phyloP scores from a whole-genome alignment of 2,113 vertebrate genomes.

The Tringa solitaria region DNA sequence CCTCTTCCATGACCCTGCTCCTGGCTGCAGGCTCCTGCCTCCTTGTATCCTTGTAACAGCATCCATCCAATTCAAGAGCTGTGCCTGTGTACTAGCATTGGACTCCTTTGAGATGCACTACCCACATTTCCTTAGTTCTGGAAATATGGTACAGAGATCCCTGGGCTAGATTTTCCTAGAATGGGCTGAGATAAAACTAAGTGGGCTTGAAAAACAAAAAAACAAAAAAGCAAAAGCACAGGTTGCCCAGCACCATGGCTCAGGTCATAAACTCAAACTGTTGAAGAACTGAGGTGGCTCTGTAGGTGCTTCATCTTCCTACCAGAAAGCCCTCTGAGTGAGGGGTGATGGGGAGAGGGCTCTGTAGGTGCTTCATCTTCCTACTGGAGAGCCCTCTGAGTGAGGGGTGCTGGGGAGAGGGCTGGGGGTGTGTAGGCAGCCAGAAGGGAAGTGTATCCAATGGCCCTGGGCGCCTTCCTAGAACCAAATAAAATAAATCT shows the following conservation, averaged over 20 bases:
- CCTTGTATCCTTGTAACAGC: background rate
- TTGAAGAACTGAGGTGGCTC: background rate
- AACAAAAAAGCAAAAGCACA: background rate
- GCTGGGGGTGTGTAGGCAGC: background rate
- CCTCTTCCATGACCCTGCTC: background rate
- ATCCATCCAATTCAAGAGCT: background rate
- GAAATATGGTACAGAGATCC: background rate
- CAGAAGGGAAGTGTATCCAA: background rate
- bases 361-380: background rate
- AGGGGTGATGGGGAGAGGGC: background rate
- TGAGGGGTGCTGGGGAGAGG: background rate
- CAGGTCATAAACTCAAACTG: background rate
- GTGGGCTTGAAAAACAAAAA: background rate
- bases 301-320: background rate
- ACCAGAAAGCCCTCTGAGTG: accelerated
- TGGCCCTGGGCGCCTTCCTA: background rate
- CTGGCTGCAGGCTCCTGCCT: background rate
- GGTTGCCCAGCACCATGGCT: accelerated
- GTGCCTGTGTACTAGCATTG: background rate
- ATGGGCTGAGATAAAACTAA: background rate
- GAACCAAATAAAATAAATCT: background rate
- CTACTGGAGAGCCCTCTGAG: accelerated
- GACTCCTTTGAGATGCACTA: background rate
- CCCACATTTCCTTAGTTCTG: background rate
- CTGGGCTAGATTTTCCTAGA: background rate